Evolutionary conservation across 2,888 invertebrate species (phyloP).

Genomic region (Ichneumoninae sp.): DNA sequence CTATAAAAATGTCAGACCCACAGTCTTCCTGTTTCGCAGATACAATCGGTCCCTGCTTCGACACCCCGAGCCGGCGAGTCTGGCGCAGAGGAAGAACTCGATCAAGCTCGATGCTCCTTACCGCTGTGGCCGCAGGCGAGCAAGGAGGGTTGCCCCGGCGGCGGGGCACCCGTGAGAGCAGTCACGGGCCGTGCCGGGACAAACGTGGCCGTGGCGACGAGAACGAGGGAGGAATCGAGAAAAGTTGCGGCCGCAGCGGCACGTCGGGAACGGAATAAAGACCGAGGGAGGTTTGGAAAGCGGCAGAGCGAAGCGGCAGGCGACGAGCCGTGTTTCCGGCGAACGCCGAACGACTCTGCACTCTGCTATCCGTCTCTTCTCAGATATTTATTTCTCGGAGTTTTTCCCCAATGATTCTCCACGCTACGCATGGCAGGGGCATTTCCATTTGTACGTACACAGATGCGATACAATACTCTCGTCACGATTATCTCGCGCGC

Average conservation of each 20-base stretch:
- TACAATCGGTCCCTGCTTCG: not conserved
- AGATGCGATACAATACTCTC: constrained; percentile 36
- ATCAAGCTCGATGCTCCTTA: not conserved
- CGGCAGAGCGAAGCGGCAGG: constrained; percentile 81
- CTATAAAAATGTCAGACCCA: no score
- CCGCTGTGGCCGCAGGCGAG: not conserved
- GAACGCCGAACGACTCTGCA: constrained; percentile 70
- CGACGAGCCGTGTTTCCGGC: constrained; percentile 82
- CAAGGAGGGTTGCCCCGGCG: constrained; percentile 65
- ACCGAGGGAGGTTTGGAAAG: constrained; percentile 74
- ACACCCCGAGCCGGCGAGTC: not conserved
- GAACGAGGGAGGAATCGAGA: constrained; percentile 35
- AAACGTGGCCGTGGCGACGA: constrained; percentile 42
- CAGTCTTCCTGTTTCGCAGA: no score
- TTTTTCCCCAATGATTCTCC: not conserved
- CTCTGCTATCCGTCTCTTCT: constrained; percentile 20
- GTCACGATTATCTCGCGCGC: not conserved
- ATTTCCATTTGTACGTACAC: constrained; percentile 76
- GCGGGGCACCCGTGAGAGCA: constrained; percentile 49
- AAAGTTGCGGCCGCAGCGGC: constrained; percentile 18
- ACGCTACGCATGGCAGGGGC: constrained; percentile 49
- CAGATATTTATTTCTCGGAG: constrained; percentile 20
- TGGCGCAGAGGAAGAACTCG: not conserved
- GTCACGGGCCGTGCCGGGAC: constrained; percentile 33
- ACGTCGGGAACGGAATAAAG: constrained; percentile 61